Percentiles rank a stretch among this genome's conserved stretches.
These are phyloP conservation scores for Pseudomyrmex dendroicus DNA, from an alignment of 1,140 invertebrate species.

Conservation along the genomic window DNA sequence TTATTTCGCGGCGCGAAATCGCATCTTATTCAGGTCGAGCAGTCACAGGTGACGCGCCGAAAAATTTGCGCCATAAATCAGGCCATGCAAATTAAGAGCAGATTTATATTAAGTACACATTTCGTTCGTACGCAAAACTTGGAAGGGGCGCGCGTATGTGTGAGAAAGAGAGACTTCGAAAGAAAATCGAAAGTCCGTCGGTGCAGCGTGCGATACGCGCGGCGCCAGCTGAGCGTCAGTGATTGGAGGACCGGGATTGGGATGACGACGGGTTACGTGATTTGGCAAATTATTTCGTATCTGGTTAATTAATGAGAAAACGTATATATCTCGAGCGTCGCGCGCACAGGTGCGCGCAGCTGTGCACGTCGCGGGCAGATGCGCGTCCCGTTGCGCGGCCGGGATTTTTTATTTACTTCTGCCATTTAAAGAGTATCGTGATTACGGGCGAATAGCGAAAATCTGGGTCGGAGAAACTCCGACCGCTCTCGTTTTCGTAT, in stretches of 20 bases:
- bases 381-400: conserved; percentile 32
- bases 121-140: conserved; percentile 9
- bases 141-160: neutral
- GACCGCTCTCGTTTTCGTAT: conserved; percentile 47
- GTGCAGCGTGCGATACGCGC: neutral
- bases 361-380: conserved; percentile 42
- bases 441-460: conserved; percentile 47
- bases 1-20: neutral
- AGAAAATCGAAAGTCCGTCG: conserved; percentile 41
- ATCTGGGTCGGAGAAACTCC: conserved; percentile 62
- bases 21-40: conserved; percentile 28
- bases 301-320: conserved; percentile 64
- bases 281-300: conserved; percentile 60
- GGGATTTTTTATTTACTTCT: conserved; percentile 54
- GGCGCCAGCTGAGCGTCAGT: conserved; percentile 54
- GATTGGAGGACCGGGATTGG: conserved; percentile 34
- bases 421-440: conserved; percentile 51
- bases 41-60: conserved; percentile 22
- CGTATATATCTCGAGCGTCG: conserved; percentile 19
- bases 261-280: conserved; percentile 46
- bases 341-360: conserved; percentile 24
- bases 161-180: neutral
- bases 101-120: conserved; percentile 53
- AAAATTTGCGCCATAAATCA: conserved; percentile 22
- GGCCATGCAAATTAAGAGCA: conserved; percentile 41